These are phyloP conservation scores for Scaptomyza caliginosa DNA, from an alignment of 2,888 invertebrate genomes.

Conservation along the genomic window DNA sequence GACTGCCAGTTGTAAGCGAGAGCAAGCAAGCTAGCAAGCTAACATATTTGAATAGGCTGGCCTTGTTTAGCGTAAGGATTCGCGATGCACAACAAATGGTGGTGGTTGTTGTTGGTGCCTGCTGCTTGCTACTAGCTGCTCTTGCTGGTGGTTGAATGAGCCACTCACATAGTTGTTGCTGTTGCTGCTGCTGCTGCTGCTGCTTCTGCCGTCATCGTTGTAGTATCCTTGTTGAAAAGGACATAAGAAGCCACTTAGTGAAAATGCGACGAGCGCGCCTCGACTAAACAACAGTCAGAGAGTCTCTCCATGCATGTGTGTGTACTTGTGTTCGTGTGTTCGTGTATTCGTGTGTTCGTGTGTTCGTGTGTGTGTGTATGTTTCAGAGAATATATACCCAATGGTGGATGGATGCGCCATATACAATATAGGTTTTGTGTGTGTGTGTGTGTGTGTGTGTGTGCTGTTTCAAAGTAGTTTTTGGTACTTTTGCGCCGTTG, in stretches of 20 bases:
- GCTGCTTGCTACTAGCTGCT: slow-evolving; percentile 20
- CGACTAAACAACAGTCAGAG: slow-evolving; percentile 68
- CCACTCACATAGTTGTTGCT: slow-evolving; percentile 66
- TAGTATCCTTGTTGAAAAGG: slow-evolving; percentile 81
- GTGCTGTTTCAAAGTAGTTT: slow-evolving; percentile 53
- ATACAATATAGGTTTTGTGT: slow-evolving; percentile 33
- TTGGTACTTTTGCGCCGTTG: slow-evolving; percentile 77
- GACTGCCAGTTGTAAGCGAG: slow-evolving; percentile 13
- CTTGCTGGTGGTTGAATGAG: slow-evolving; percentile 72
- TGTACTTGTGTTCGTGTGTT: slow-evolving; percentile 19
- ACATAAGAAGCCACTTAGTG: slow-evolving; percentile 84
- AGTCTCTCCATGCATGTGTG: slow-evolving; percentile 52
- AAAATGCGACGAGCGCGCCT: slow-evolving; percentile 64
- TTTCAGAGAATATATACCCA: slow-evolving; percentile 58
- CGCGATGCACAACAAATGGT: slow-evolving; percentile 47
- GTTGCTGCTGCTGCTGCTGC: slow-evolving; percentile 8
- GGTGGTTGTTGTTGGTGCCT: slow-evolving; percentile 53
- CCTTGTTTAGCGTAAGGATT: slow-evolving; percentile 54
- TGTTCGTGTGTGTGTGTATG: slow-evolving; percentile 37
- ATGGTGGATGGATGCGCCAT: slow-evolving; percentile 73
- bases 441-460: slow-evolving; percentile 20
- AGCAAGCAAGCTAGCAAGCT: slow-evolving; percentile 47
- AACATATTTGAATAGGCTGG: slow-evolving; percentile 30
- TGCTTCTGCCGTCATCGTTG: slow-evolving; percentile 16
- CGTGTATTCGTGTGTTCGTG: slow-evolving; percentile 23